Conservation (phyloP, 2,797 vertebrate genomes). For the Cyclura pinguis region DNA sequence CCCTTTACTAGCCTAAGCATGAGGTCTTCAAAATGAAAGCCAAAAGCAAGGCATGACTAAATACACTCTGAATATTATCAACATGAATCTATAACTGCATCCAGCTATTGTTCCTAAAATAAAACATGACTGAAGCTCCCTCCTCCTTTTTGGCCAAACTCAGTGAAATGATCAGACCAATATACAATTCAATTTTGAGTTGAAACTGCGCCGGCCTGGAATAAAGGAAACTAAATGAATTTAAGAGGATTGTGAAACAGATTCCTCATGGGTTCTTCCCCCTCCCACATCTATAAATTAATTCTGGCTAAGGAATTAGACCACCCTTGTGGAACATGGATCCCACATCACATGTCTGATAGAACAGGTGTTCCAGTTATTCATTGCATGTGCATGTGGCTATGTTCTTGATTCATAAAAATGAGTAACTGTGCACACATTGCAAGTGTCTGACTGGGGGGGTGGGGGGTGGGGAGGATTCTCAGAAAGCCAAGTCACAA, state of each 20-base stretch:
- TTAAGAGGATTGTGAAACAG: slow-evolving; percentile 6
- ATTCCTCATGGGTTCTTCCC: slow-evolving; percentile 23
- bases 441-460: neutral
- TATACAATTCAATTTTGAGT: neutral
- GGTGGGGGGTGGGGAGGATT: too few species aligned
- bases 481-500: neutral
- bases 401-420: neutral
- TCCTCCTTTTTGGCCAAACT: neutral
- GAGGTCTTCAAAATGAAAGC: slow-evolving; percentile 44
- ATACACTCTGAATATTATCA: slow-evolving; percentile 26
- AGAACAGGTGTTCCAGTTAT: neutral
- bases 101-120: slow-evolving; percentile 61
- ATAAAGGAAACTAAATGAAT: neutral
- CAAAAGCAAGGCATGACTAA: slow-evolving; percentile 44
- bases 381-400: neutral
- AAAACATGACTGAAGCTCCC: slow-evolving; percentile 47
- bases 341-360: neutral
- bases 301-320: slow-evolving; percentile 23
- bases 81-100: slow-evolving; percentile 39
- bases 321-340: slow-evolving; percentile 14
- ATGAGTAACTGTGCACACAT: neutral
- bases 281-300: neutral
- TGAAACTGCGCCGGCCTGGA: neutral
- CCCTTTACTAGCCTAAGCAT: neutral
- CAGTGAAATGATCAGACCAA: neutral